Conservation (phyloP, 2,113 vertebrate genomes). For the Heptranchias perlo region DNA sequence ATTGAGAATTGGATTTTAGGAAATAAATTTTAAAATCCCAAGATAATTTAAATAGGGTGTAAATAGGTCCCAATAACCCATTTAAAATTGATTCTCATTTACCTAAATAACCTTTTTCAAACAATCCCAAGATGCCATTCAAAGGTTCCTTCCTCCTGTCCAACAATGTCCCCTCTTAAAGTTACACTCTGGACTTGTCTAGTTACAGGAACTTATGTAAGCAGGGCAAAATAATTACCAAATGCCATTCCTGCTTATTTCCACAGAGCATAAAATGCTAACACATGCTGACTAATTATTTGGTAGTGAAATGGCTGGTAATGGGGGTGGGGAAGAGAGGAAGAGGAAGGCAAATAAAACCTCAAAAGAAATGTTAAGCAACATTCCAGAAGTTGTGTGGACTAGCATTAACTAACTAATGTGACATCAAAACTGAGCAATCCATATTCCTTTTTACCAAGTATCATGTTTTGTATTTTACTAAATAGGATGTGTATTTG, state of each 20-base stretch:
- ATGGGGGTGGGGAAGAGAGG: background rate
- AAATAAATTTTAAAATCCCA: background rate
- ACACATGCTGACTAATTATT: background rate
- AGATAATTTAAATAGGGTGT: background rate
- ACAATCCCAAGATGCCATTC: background rate
- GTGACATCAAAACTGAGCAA: background rate
- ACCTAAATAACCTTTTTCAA: background rate
- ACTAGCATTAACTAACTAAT: background rate
- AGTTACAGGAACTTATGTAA: background rate
- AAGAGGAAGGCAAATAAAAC: background rate
- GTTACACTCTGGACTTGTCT: background rate
- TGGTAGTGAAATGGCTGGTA: background rate
- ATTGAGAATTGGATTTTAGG: background rate
- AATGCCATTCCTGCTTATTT: background rate
- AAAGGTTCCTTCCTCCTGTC: background rate
- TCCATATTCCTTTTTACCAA: background rate
- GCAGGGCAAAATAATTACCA: background rate
- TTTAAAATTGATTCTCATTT: background rate
- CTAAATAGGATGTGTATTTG: background rate
- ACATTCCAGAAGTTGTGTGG: background rate
- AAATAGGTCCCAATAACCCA: no score
- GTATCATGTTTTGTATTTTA: background rate
- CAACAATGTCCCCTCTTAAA: background rate
- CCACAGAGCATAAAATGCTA: background rate
- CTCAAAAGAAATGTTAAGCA: background rate